A percentile compares a stretch with the other conserved stretches of the same genome.
Evolutionary conservation across 2,888 invertebrate genomes (phyloP).

Genomic region (Metopia argyrocephala): DNA sequence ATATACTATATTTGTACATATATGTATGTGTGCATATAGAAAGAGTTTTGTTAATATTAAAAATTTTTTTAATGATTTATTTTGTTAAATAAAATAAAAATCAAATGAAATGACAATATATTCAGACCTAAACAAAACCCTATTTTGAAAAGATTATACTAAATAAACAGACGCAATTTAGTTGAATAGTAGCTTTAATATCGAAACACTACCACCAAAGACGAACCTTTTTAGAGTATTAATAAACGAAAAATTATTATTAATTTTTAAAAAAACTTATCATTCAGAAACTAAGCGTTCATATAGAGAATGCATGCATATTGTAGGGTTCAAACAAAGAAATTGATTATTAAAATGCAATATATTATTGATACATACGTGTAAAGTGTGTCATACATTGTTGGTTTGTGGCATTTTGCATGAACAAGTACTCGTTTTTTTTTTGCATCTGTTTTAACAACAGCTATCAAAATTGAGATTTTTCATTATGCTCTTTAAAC

Average conservation of each 20-base stretch:
- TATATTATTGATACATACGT: too few relatives aligned
- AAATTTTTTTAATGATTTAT: slow-evolving; percentile 29
- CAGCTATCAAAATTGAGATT: slow-evolving; percentile 14
- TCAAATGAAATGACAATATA: background rate
- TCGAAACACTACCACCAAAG: too few relatives aligned
- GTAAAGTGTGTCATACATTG: background rate
- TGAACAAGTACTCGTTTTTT: background rate
- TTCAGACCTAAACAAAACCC: background rate
- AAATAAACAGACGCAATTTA: background rate
- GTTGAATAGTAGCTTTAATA: too few relatives aligned
- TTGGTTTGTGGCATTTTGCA: slow-evolving; percentile 11
- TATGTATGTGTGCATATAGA: background rate
- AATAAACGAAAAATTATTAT: too few relatives aligned
- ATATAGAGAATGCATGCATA: background rate
- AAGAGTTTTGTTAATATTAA: slow-evolving; percentile 1
- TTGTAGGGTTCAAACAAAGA: background rate
- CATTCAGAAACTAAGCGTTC: background rate
- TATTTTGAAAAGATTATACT: background rate
- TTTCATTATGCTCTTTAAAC: slow-evolving; percentile 31
- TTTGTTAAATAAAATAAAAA: background rate
- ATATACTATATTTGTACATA: background rate
- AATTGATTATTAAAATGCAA: background rate
- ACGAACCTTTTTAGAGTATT: too few relatives aligned
- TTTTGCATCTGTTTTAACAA: background rate
- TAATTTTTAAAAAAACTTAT: too few relatives aligned